These are phyloP conservation scores for Microcebus murinus DNA, from an alignment of 2,113 vertebrate genomes.

Conservation along the genomic window DNA sequence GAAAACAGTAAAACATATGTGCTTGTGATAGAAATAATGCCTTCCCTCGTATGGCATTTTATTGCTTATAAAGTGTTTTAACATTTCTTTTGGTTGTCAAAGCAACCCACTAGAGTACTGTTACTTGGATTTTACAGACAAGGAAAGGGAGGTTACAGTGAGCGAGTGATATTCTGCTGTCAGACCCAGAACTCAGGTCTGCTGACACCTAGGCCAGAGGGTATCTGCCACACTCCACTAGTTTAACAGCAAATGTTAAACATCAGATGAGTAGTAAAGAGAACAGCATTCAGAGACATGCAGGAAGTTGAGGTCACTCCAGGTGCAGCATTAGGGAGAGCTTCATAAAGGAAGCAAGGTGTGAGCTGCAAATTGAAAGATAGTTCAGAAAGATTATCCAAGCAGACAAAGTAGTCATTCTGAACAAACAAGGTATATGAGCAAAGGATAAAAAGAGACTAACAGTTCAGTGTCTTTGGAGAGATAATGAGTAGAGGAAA, in stretches of 20 bases:
- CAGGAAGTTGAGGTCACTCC: background rate
- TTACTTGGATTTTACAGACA: constrained; percentile 57
- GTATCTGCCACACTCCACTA: background rate
- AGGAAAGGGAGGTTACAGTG: constrained; percentile 30
- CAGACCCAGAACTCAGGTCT: background rate
- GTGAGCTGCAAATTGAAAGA: background rate
- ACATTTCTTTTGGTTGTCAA: constrained; percentile 57
- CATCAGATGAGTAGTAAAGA: background rate
- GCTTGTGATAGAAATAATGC: constrained; percentile 33
- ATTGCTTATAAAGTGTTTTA: constrained; percentile 59
- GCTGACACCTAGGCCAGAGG: background rate
- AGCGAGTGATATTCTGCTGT: background rate
- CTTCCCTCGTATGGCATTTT: constrained; percentile 25
- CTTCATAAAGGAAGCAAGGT: background rate
- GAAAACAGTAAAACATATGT: constrained; percentile 2
- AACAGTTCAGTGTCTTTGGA: background rate
- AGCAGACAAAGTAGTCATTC: background rate
- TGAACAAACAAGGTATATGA: background rate
- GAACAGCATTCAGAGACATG: background rate
- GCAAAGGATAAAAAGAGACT: background rate
- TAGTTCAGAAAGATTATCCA: background rate
- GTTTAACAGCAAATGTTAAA: constrained; percentile 5
- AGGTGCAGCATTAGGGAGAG: background rate
- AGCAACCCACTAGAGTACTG: constrained; percentile 38
- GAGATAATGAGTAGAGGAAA: background rate